phyloP scores from a whole-genome alignment of 2,113 vertebrate species.

The Pedionomus torquatus region DNA sequence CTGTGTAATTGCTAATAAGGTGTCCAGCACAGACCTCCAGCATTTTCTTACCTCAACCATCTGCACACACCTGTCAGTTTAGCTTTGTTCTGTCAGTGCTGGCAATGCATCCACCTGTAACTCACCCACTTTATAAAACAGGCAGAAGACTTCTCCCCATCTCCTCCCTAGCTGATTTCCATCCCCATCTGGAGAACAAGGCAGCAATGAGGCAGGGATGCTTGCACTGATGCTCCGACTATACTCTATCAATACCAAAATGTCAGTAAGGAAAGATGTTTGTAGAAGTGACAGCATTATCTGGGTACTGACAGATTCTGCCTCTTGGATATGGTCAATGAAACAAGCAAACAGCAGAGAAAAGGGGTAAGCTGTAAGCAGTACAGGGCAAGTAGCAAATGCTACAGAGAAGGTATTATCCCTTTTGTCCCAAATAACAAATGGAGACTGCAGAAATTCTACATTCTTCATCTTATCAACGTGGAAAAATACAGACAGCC shows the following conservation, averaged over 20 bases:
- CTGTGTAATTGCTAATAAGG: not conserved
- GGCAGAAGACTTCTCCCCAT: not conserved
- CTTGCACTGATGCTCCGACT: not conserved
- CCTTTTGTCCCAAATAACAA: constrained; percentile 63
- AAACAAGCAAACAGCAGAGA: not conserved
- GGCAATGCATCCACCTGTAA: not conserved
- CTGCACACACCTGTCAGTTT: not conserved
- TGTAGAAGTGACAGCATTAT: not conserved
- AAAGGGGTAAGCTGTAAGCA: not conserved
- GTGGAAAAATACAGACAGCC: constrained; percentile 51
- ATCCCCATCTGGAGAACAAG: not conserved
- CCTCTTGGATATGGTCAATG: not conserved
- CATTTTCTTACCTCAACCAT: not conserved
- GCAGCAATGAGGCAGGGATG: not conserved
- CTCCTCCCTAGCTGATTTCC: not conserved
- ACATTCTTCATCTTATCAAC: constrained; percentile 54
- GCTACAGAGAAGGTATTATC: constrained; percentile 24
- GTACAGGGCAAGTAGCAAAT: not conserved
- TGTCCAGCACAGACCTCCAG: not conserved
- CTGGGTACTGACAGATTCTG: not conserved
- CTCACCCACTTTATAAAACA: not conserved
- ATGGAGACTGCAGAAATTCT: constrained; percentile 33
- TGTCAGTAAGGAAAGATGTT: not conserved
- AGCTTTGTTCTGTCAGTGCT: not conserved
- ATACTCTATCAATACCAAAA: not conserved